Base-by-base conservation (phyloP, 2,797 vertebrate species). In the Ispidina picta region DNA sequence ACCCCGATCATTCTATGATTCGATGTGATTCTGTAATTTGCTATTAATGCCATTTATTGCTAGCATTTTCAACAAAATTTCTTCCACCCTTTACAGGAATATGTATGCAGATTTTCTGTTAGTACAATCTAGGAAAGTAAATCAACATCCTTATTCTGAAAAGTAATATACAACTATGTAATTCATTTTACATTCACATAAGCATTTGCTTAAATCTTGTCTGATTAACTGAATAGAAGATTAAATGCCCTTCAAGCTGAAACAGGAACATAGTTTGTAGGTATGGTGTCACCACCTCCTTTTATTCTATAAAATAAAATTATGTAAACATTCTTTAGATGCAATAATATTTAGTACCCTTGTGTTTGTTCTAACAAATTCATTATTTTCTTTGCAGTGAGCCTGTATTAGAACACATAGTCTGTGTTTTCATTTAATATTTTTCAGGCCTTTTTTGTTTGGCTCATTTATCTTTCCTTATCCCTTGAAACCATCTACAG, bases 341-440 rank as follows among this genome's bases (percentile, higher is more conserved):
- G 68, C 37, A 80, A 28, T 63, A 86, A 68, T 25, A 58, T 84
- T 77, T 90, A 79, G 15, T 54, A 41, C 3, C 41, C 16, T 16
- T 90, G 16, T 79, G 83, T 75, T 95, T 92, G 43, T 77, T 85
- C 74, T 92, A 88, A 80, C 4, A 8, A 72, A 90, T 89, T 72
- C 31, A 73, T 91, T 91, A 92, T 89, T 94, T 94, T 37, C 56
- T 91, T 86, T 90, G 59, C 52, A 21, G 33, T 74, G 71, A 71
- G 66, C 68, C 60, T 94, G 82, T 92, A 80, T 89, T 87, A 92
- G 59, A 90, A 86, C 72, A 69, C 49, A 78, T 79, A 90, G 69
- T 86, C 91, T 88, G 62, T 97, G 86, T 92, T 97, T 96, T 97
- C 70, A 88, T 96, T 97, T 96, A 78, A 96, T 97, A 97, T 97